A percentile compares a stretch with the other conserved stretches of the same genome.
These are phyloP conservation scores for Ophiodon elongatus DNA, from an alignment of 2,113 vertebrate species.

Conservation along the genomic window DNA sequence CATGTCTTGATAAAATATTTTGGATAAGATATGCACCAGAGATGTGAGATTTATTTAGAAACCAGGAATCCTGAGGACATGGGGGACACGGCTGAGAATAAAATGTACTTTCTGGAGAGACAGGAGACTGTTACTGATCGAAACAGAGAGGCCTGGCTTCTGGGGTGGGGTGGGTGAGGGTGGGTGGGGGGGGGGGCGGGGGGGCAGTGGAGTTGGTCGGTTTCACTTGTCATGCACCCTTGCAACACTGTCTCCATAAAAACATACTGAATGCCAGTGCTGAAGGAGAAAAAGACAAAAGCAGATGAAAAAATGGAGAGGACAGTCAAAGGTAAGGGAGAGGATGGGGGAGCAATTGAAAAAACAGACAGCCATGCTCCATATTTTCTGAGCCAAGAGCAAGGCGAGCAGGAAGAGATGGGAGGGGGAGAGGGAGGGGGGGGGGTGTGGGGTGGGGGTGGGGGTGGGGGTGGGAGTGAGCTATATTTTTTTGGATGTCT, in stretches of 20 bases:
- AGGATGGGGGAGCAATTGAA: constrained; percentile 38
- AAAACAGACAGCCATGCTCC: constrained; percentile 44
- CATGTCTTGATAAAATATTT: neutral
- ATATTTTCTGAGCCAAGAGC: constrained; percentile 59
- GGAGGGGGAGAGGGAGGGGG: too few relatives aligned
- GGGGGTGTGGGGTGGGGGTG: too few relatives aligned
- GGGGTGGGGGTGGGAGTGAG: neutral
- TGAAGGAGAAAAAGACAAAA: constrained; percentile 68
- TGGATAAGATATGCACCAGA: neutral
- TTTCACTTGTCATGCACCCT: constrained; percentile 65
- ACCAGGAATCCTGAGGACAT: constrained; percentile 42
- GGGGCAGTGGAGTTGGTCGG: constrained; percentile 12
- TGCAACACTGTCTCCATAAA: constrained; percentile 59
- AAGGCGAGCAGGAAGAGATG: constrained; percentile 8
- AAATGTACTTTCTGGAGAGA: constrained; percentile 50
- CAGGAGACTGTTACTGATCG: constrained; percentile 56
- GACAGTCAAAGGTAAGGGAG: constrained; percentile 32
- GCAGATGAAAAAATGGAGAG: constrained; percentile 32
- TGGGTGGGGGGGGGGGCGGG: constrained; percentile 12
- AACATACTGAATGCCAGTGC: constrained; percentile 63
- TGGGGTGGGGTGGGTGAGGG: constrained; percentile 18
- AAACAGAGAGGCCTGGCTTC: constrained; percentile 40
- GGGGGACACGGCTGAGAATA: constrained; percentile 32
- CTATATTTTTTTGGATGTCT: constrained; percentile 67
- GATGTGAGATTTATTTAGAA: neutral